phyloP scores from a whole-genome alignment of 1,140 invertebrate genomes.

The Hylyphantes graminicola region DNA sequence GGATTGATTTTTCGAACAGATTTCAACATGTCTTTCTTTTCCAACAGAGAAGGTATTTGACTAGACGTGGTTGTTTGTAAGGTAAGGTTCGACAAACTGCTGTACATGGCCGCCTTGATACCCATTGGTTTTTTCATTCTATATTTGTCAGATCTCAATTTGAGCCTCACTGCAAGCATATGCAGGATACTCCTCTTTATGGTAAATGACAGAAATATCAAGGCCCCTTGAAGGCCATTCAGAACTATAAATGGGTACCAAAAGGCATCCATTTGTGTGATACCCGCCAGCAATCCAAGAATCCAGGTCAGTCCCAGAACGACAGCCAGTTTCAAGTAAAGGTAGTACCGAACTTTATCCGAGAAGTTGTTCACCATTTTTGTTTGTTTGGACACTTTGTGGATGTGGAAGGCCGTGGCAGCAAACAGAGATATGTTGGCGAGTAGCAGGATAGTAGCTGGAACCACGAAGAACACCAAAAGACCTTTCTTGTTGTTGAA shows the following conservation, averaged over 20 bases:
- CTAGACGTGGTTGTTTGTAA: not conserved
- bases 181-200: slow-evolving; percentile 66
- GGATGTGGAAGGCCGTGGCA: slow-evolving; percentile 67
- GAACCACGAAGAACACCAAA: slow-evolving; percentile 71
- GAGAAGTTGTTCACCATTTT: slow-evolving; percentile 58
- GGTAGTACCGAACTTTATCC: slow-evolving; percentile 65
- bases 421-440: slow-evolving; percentile 71
- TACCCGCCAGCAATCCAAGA: slow-evolving; percentile 68
- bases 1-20: slow-evolving; percentile 46
- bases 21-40: slow-evolving; percentile 28
- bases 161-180: slow-evolving; percentile 61
- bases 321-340: slow-evolving; percentile 70
- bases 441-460: slow-evolving; percentile 69
- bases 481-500: slow-evolving; percentile 71
- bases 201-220: slow-evolving; percentile 71
- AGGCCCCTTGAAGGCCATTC: slow-evolving; percentile 70
- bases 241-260: slow-evolving; percentile 68
- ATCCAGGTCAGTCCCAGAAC: slow-evolving; percentile 72
- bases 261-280: slow-evolving; percentile 61
- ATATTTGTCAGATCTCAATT: slow-evolving; percentile 38
- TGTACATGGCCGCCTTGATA: slow-evolving; percentile 35
- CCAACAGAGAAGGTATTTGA: not conserved
- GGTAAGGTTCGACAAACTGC: slow-evolving; percentile 40
- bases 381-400: slow-evolving; percentile 48
- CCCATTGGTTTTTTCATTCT: slow-evolving; percentile 27